Evolutionary conservation across 2,888 invertebrate genomes (phyloP), one percentile per base, ranked within the genome.

Genomic region (Diplazon laetatorius): DNA sequence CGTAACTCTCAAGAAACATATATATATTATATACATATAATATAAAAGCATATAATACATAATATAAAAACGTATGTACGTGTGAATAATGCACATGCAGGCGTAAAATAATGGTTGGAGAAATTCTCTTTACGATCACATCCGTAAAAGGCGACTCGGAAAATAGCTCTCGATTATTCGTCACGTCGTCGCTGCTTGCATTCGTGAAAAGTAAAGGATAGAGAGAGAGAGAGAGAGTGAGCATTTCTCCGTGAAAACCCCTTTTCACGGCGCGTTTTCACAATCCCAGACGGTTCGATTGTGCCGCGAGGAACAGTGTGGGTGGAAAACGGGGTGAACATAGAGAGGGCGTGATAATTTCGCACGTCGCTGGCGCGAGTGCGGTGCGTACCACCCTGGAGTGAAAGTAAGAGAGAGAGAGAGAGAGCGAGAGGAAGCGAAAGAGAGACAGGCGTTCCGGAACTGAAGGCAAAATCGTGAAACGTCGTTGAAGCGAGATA

Each of bases 271-370:
- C 2, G 55, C 14, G 55, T 55, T 57, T 69, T 35, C 22, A 39
- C 50, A 22, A n/a, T 35, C 42, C 18, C 50, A 25, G 70, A 62
- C 39, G 60, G 14, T 50, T 62, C 70, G 62, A 71, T 71, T 71
- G 60, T 62, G 35, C 50, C 22, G 18, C 50, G 16, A 16, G 42
- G n/a, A n/a, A 37, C 20, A 59, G 42, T 16, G 50, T 30, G 30
- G 16, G 60, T 30, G 30, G 12, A 70, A 37, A 48, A 10, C 16
- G 20, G 18, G 20, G 60, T 22, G 59, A 60, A 70, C 50, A 39
- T 37, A n/a, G n/a, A 12, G 48, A 22, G 65, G 52, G 39, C 44
- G 70, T 48, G 70, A 71, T 62, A 71, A 71, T 71, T 62, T 71
- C 70, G 50, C 63, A 72, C 72, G 63, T 72, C 62, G 42, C 10